Evolutionary conservation across 2,888 invertebrate species (phyloP).

Genomic region (Chromoteleia sp.): DNA sequence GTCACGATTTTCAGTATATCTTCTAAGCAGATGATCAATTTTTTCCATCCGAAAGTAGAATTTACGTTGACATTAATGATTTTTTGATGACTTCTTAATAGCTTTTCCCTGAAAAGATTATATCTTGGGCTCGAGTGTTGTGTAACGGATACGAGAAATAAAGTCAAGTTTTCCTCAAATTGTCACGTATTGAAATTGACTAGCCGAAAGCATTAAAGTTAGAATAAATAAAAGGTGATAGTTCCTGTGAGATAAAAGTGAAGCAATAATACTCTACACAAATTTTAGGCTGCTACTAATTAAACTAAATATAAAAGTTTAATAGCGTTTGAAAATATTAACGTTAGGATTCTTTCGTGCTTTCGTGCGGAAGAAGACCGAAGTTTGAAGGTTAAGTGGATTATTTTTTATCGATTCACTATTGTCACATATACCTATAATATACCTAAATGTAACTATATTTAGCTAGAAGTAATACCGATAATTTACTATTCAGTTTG

Average conservation of each 20-base stretch:
- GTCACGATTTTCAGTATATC: conserved; percentile 12
- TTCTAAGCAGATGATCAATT: neutral
- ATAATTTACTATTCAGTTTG: too few species aligned
- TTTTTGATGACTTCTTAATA: conserved; percentile 59
- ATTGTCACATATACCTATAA: too few species aligned
- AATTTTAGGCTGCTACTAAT: conserved; percentile 3
- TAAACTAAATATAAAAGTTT: conserved; percentile 15
- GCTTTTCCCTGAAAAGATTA: conserved; percentile 60
- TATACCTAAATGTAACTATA: too few species aligned
- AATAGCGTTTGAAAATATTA: neutral
- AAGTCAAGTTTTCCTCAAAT: conserved; percentile 60
- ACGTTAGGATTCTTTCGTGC: too few species aligned
- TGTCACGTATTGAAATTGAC: conserved; percentile 51
- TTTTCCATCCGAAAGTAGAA: conserved; percentile 10
- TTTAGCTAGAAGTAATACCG: too few species aligned
- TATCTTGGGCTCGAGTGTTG: conserved; percentile 37
- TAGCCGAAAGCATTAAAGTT: conserved; percentile 27
- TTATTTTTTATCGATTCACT: too few species aligned
- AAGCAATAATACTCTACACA: too few species aligned
- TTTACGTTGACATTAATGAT: conserved; percentile 60
- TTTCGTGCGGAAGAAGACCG: too few species aligned
- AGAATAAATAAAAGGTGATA: conserved; percentile 43
- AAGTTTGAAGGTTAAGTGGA: too few species aligned
- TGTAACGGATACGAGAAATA: conserved; percentile 57
- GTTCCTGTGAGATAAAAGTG: conserved; percentile 10